Evolutionary conservation across 2,113 vertebrate genomes (phyloP).

Genomic region (Sander lucioperca): DNA sequence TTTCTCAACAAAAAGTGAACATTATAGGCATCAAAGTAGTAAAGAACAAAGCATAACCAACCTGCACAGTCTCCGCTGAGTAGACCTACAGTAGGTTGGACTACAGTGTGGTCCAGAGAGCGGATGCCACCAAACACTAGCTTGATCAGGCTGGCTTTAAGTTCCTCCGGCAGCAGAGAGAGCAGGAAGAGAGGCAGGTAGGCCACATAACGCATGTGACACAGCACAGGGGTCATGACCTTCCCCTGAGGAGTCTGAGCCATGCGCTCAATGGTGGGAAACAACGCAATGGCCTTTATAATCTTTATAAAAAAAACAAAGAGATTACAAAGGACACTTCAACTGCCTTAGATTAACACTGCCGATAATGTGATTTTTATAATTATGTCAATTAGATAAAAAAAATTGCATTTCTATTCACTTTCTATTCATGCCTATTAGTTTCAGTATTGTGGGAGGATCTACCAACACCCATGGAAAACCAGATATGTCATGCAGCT

Average conservation of each 20-base stretch:
- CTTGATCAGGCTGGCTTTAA: slow-evolving; percentile 85
- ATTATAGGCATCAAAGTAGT: neutral
- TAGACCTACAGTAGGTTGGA: slow-evolving; percentile 80
- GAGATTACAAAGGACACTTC: neutral
- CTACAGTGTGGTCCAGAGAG: slow-evolving; percentile 70
- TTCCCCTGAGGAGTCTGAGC: slow-evolving; percentile 90
- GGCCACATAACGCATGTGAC: slow-evolving; percentile 88
- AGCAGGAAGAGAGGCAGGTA: slow-evolving; percentile 90
- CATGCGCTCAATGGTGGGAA: slow-evolving; percentile 96
- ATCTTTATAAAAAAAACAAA: slow-evolving; percentile 78
- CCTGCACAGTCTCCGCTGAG: slow-evolving; percentile 91
- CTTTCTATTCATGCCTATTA: no score
- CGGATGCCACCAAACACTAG: slow-evolving; percentile 76
- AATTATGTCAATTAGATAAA: no score
- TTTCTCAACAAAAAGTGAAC: neutral
- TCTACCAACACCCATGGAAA: no score
- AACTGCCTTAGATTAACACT: neutral
- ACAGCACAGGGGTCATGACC: slow-evolving; percentile 90
- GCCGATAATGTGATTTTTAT: no score
- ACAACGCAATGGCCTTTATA: slow-evolving; percentile 90
- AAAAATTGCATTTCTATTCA: no score
- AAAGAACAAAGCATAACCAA: slow-evolving; percentile 72
- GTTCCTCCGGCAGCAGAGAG: slow-evolving; percentile 87
- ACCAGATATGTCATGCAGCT: no score
- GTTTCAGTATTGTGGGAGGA: no score